phyloP scores from a whole-genome alignment of 2,888 invertebrate species.

The Junonia oenone region DNA sequence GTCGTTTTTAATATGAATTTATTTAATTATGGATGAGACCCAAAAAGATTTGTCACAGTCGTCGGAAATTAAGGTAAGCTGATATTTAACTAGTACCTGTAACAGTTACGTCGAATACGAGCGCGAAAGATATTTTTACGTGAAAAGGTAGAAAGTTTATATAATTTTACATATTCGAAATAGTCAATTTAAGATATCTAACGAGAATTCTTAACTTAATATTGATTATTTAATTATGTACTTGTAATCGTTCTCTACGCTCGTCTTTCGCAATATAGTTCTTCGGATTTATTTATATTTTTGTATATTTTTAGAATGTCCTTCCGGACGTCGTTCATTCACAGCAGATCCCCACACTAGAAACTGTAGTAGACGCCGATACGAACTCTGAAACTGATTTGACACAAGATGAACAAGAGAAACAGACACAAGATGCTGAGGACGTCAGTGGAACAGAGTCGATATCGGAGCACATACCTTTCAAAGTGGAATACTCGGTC shows the following conservation, averaged over 20 bases:
- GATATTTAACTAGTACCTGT: neutral
- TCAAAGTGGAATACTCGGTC: slow-evolving; percentile 54
- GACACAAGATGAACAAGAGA: slow-evolving; percentile 31
- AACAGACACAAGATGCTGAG: slow-evolving; percentile 32
- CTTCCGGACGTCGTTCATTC: slow-evolving; percentile 78
- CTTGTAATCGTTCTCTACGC: neutral
- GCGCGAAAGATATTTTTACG: slow-evolving; percentile 29
- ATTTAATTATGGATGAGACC: slow-evolving; percentile 72
- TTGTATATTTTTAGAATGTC: slow-evolving; percentile 76
- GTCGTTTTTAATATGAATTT: slow-evolving; percentile 66
- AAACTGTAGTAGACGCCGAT: slow-evolving; percentile 44
- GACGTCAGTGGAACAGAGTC: slow-evolving; percentile 60
- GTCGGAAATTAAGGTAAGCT: slow-evolving; percentile 58
- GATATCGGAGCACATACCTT: slow-evolving; percentile 67
- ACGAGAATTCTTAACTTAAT: neutral
- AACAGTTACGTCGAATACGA: slow-evolving; percentile 19
- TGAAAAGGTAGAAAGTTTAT: slow-evolving; percentile 9
- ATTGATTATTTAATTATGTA: neutral
- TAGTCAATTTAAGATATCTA: neutral
- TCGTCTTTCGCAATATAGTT: slow-evolving; percentile 13
- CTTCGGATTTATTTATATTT: slow-evolving; percentile 41
- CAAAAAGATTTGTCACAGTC: slow-evolving; percentile 48
- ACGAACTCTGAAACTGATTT: slow-evolving; percentile 40
- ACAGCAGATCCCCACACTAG: slow-evolving; percentile 64
- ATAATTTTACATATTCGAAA: neutral